These are phyloP conservation scores for Orthonyx spaldingii DNA, from an alignment of 2,113 vertebrate genomes.

Conservation along the genomic window DNA sequence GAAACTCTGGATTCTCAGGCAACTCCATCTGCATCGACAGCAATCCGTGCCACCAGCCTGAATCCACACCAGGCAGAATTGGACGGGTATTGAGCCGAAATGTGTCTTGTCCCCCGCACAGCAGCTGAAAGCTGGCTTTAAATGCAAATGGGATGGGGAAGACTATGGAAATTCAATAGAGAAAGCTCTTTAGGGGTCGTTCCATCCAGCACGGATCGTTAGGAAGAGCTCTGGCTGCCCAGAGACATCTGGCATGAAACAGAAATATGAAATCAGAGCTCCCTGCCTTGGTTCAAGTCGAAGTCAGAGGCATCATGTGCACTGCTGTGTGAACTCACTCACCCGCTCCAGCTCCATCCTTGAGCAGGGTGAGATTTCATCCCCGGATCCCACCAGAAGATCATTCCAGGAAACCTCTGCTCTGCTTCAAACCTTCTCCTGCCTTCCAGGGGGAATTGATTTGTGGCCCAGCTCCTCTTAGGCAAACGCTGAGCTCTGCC, in stretches of 20 bases:
- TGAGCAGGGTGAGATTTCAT: background rate
- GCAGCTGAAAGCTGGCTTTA: background rate
- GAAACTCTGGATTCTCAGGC: background rate
- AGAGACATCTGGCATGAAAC: background rate
- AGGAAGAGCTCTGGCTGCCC: background rate
- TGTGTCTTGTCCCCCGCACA: slow-evolving; percentile 8
- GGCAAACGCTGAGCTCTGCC: slow-evolving; percentile 6
- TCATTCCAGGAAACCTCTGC: background rate
- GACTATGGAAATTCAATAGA: slow-evolving; percentile 23
- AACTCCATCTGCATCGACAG: background rate
- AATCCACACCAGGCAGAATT: background rate
- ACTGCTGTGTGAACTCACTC: background rate
- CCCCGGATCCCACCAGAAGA: background rate
- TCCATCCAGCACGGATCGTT: background rate
- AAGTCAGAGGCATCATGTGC: accelerated
- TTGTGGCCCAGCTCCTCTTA: background rate
- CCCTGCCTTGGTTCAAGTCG: accelerated
- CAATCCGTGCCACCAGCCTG: background rate
- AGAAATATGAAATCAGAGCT: background rate
- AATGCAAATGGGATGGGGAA: slow-evolving; percentile 1
- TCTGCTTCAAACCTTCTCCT: background rate
- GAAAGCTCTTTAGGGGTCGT: background rate
- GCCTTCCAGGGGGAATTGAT: background rate
- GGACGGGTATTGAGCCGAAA: slow-evolving; percentile 2
- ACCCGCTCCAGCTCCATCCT: background rate